Evolutionary conservation across 1,140 invertebrate genomes (phyloP).

Genomic region (Yoshiicerus persimilis): DNA sequence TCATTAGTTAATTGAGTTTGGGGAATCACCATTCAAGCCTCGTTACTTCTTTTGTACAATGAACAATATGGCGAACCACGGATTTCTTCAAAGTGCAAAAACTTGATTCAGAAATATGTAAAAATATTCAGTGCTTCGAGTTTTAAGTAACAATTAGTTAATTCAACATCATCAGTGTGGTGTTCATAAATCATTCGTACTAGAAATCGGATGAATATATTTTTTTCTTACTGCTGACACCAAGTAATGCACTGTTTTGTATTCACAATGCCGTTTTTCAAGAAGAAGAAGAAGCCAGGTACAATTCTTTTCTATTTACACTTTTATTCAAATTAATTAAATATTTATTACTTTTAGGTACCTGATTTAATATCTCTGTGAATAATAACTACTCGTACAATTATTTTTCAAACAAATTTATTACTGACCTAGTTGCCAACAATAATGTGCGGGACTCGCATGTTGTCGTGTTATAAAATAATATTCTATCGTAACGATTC

Average conservation of each 20-base stretch:
- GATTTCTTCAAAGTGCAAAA: background rate
- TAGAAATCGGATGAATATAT: background rate
- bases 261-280: slow-evolving; percentile 38
- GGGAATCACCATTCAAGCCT: background rate
- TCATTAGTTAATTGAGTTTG: background rate
- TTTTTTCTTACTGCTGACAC: background rate
- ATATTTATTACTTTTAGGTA: background rate
- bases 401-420: background rate
- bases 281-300: slow-evolving; percentile 38
- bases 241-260: slow-evolving; percentile 21
- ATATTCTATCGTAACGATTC: background rate
- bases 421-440: background rate
- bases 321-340: background rate
- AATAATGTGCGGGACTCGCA: background rate
- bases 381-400: background rate
- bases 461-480: background rate
- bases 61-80: background rate
- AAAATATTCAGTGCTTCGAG: too few species aligned
- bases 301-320: background rate
- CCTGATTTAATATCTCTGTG: background rate
- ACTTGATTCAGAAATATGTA: background rate
- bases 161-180: background rate
- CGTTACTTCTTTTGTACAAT: background rate
- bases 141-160: background rate
- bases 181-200: background rate